Evolutionary conservation across 2,888 invertebrate species (phyloP).

Genomic region (Aphodius granarius): DNA sequence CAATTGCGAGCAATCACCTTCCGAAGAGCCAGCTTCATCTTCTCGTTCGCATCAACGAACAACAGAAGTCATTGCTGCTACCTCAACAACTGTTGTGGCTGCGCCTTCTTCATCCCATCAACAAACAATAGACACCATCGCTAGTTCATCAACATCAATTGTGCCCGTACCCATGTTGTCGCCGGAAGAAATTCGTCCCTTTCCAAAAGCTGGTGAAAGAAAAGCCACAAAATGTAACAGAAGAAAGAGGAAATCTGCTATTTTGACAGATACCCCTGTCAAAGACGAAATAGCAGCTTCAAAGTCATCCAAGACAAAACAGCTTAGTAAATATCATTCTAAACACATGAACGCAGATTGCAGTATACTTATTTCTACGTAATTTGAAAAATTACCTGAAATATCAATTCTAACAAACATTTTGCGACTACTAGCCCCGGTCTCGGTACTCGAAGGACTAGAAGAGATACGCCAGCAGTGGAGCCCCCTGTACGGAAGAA

Average conservation of each 20-base stretch:
- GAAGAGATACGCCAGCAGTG: too few relatives aligned
- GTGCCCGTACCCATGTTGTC: constrained; percentile 5
- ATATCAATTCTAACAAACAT: background rate
- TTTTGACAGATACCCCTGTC: constrained; percentile 11
- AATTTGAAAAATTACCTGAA: background rate
- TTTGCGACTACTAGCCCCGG: background rate
- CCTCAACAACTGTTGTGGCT: background rate
- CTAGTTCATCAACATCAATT: constrained; percentile 4
- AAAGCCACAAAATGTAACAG: constrained; percentile 2
- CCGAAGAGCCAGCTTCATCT: background rate
- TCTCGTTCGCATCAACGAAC: background rate
- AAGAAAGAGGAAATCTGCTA: constrained; percentile 8
- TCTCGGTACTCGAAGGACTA: too few relatives aligned
- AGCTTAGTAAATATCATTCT: background rate
- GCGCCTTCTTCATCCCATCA: constrained; percentile 4
- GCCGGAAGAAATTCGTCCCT: background rate
- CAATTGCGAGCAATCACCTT: background rate
- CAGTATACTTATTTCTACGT: background rate
- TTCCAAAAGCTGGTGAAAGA: constrained; percentile 14
- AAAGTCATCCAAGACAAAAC: background rate
- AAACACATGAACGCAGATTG: background rate
- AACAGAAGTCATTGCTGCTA: background rate
- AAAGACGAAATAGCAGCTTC: constrained; percentile 8
- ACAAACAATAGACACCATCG: constrained; percentile 1
- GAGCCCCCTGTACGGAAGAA: too few relatives aligned